These are phyloP conservation scores for Microtus californicus DNA, from an alignment of 2,797 vertebrate genomes.

Conservation along the genomic window DNA sequence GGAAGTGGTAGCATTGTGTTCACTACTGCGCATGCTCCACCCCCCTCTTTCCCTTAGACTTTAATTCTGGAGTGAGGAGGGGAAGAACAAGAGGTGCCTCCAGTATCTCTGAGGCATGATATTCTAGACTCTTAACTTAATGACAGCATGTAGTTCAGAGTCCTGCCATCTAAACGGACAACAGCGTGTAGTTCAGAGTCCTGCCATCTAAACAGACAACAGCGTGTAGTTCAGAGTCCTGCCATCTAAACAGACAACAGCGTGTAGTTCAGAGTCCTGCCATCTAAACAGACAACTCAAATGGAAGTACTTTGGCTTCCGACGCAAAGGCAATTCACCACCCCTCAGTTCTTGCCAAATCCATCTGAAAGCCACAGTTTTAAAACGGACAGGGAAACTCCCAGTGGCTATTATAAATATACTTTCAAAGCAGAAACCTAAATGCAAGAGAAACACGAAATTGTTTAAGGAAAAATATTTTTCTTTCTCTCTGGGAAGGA, in stretches of 20 bases:
- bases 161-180: not conserved
- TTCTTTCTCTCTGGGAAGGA: not conserved
- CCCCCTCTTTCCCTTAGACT: not conserved
- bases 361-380: not conserved
- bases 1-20: not conserved
- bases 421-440: slow-evolving; percentile 33
- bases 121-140: not conserved
- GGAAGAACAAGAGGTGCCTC: not conserved
- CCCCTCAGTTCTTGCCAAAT: not conserved
- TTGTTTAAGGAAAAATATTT: not conserved
- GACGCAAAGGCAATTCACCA: not conserved
- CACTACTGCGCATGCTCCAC: not conserved
- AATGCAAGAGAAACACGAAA: slow-evolving; percentile 6
- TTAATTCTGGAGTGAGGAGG: slow-evolving; percentile 17
- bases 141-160: not conserved
- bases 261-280: not conserved
- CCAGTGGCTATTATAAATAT: not conserved
- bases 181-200: not conserved
- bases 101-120: not conserved
- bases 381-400: not conserved
- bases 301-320: not conserved
- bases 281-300: not conserved
- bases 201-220: not conserved
- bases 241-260: not conserved
- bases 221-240: not conserved